phyloP scores from a whole-genome alignment of 2,797 vertebrate genomes.

The Rhinatrema bivittatum region DNA sequence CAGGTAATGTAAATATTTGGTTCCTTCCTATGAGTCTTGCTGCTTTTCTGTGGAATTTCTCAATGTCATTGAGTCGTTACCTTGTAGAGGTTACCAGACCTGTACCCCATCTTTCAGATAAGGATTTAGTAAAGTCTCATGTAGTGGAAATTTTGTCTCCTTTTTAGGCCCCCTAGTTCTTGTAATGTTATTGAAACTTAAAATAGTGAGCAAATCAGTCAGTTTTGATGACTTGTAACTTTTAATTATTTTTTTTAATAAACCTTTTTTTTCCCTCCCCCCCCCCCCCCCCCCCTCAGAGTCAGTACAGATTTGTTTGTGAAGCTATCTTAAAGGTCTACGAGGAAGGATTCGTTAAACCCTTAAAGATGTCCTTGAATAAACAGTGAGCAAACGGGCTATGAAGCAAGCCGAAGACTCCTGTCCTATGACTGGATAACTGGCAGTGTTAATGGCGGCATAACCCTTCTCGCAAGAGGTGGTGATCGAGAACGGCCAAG shows the following conservation, averaged over 20 bases:
- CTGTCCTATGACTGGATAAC: constrained; percentile 34
- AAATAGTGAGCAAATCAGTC: too few species aligned
- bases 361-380: constrained; percentile 64
- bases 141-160: too few species aligned
- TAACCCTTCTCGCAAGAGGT: constrained; percentile 45
- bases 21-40: too few species aligned
- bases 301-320: constrained; percentile 97
- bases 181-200: too few species aligned
- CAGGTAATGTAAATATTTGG: too few species aligned
- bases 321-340: constrained; percentile 97
- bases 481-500: constrained; percentile 45
- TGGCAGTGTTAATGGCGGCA: constrained; percentile 40
- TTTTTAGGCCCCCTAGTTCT: too few species aligned
- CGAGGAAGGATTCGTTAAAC: constrained; percentile 86
- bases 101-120: too few species aligned
- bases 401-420: constrained; percentile 37
- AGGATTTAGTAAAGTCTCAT: too few species aligned
- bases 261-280: constrained; percentile 8
- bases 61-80: too few species aligned
- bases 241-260: constrained; percentile 3
- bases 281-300: constrained; percentile 59
- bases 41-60: too few species aligned
- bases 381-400: constrained; percentile 55
- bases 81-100: too few species aligned
- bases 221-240: too few species aligned